Evolutionary conservation across 2,888 invertebrate genomes (phyloP).

Genomic region (Leptopilina drosophilae): DNA sequence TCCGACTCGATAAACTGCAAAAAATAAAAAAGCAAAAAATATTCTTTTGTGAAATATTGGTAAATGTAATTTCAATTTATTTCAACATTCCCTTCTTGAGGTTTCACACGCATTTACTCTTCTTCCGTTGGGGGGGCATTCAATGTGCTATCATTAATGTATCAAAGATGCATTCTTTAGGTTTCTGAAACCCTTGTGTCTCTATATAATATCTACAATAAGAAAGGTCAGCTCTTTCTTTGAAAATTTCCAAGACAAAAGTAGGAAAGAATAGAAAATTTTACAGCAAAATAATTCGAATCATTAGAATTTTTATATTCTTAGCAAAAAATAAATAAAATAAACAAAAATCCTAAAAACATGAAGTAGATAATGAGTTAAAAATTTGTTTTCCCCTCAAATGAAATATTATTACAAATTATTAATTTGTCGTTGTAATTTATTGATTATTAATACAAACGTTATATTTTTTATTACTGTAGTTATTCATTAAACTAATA

Average conservation of each 20-base stretch:
- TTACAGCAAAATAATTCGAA: neutral
- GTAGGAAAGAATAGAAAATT: neutral
- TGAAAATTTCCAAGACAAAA: neutral
- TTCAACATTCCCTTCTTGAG: constrained; percentile 37
- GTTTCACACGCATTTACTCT: constrained; percentile 35
- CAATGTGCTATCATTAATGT: constrained; percentile 34
- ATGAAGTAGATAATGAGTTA: too few relatives aligned
- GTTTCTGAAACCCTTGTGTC: constrained; percentile 31
- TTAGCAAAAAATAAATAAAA: too few relatives aligned
- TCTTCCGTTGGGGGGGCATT: constrained; percentile 29
- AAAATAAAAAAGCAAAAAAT: neutral
- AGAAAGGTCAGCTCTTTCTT: constrained; percentile 29
- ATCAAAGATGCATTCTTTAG: constrained; percentile 34
- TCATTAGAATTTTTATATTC: neutral
- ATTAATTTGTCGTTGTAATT: too few relatives aligned
- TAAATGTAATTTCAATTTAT: constrained; percentile 32
- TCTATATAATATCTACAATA: neutral
- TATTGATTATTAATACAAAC: too few relatives aligned
- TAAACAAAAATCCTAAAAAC: too few relatives aligned
- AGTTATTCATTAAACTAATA: too few relatives aligned
- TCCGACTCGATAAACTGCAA: neutral
- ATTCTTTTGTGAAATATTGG: constrained; percentile 18
- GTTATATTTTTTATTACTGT: too few relatives aligned
- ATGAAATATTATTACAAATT: too few relatives aligned
- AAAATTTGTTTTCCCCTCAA: too few relatives aligned